phyloP scores from a whole-genome alignment of 1,140 invertebrate genomes.

The Calycopis cecrops region DNA sequence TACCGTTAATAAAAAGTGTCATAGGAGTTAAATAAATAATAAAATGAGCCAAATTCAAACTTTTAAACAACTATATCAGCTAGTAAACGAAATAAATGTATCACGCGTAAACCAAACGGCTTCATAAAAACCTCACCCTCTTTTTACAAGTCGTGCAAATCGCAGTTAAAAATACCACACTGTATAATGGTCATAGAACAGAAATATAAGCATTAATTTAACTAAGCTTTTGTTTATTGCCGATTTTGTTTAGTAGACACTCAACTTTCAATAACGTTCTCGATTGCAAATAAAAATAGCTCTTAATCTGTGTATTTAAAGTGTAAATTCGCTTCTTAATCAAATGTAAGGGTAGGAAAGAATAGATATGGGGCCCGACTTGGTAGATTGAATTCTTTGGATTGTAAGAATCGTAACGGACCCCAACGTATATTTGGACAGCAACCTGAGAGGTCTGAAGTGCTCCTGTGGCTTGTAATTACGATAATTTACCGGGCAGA shows the following conservation, averaged over 20 bases:
- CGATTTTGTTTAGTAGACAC: constrained; percentile 67
- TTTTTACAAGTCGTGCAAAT: neutral
- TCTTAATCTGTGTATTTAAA: constrained; percentile 17
- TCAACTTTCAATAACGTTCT: constrained; percentile 50
- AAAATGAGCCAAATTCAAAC: too few species aligned
- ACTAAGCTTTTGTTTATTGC: constrained; percentile 70
- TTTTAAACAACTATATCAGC: too few species aligned
- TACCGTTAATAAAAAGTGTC: too few species aligned
- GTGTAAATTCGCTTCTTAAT: constrained; percentile 18
- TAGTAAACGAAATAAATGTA: too few species aligned
- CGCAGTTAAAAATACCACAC: constrained; percentile 16
- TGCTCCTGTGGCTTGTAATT: constrained; percentile 67
- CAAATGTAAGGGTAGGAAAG: constrained; percentile 55
- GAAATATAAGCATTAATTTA: constrained; percentile 62
- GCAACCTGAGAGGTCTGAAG: constrained; percentile 68
- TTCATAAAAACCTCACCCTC: neutral
- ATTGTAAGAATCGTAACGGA: constrained; percentile 64
- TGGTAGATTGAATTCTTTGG: constrained; percentile 64
- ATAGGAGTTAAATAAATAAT: too few species aligned
- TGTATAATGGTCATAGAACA: constrained; percentile 41
- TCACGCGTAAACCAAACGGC: neutral
- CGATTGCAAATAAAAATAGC: constrained; percentile 18
- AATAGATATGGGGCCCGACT: constrained; percentile 70
- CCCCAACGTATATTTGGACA: constrained; percentile 74
- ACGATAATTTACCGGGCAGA: constrained; percentile 68